These are phyloP conservation scores for Diorhabda elongata DNA, from an alignment of 1,140 invertebrate genomes.

Conservation along the genomic window DNA sequence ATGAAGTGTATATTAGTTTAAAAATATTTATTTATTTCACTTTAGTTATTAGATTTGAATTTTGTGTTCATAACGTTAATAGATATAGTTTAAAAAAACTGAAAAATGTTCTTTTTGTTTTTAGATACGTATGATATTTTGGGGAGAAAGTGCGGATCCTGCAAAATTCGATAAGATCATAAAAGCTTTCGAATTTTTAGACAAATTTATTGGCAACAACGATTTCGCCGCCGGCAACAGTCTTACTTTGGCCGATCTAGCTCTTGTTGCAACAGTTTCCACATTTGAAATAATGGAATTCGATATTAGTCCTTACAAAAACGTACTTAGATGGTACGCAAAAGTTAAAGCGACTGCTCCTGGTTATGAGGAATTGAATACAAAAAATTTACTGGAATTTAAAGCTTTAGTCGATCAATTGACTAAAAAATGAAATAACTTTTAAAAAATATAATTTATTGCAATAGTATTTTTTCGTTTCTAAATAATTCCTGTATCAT, in stretches of 20 bases:
- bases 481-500: no score
- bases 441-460: no score
- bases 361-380: slow-evolving; percentile 70
- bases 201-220: slow-evolving; percentile 62
- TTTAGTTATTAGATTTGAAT: no score
- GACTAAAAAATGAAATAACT: slow-evolving; percentile 31
- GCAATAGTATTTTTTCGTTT: no score
- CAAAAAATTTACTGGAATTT: slow-evolving; percentile 47
- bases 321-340: slow-evolving; percentile 65
- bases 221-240: slow-evolving; percentile 63
- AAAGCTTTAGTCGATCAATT: slow-evolving; percentile 42
- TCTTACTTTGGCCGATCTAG: slow-evolving; percentile 70
- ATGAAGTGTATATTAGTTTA: neutral
- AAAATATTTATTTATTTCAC: neutral
- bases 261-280: slow-evolving; percentile 58
- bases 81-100: no score
- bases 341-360: slow-evolving; percentile 63
- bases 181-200: slow-evolving; percentile 60
- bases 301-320: slow-evolving; percentile 63
- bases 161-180: slow-evolving; percentile 61
- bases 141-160: slow-evolving; percentile 58
- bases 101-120: slow-evolving; percentile 28
- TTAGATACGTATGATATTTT: slow-evolving; percentile 68
- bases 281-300: slow-evolving; percentile 63
- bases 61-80: no score